Evolutionary conservation across 2,888 invertebrate genomes (phyloP), one percentile per base, ranked within the genome.

Genomic region (Protophormia terraenovae): DNA sequence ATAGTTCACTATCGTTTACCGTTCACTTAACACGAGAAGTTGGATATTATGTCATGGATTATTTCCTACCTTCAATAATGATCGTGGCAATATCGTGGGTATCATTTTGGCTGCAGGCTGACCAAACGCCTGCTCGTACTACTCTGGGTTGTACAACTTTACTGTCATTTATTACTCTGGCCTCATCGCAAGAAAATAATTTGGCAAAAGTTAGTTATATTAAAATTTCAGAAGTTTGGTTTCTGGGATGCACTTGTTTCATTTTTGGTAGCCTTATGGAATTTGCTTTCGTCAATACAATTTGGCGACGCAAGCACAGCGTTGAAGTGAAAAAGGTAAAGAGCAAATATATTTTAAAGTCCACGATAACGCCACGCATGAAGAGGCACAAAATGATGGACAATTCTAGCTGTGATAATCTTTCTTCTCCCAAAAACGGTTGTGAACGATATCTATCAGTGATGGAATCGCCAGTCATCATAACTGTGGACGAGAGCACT

Each of bases 201-300:
- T 92, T 97, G 77, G 97, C 97, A 0, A 97, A 97, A 93, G 97
- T 97, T 27, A 97, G 97, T 0, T 97, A 97, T 90, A 96, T 97
- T 86, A 97, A 97, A 93, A 96, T 97, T 41, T 97, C 97, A 85
- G 97, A 97, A 92, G 96, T 97, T 84, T 97, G 97, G 97, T 97
- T 97, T 91, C 93, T 97, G 55, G 97, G 95, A 1, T 97, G 97
- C 90, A 96, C 96, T 4, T 95, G 95, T 71, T 97, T 97, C 90
- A 96, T 97, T 87, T 97, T 97, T 91, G 95, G 96, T 16, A 97
- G 97, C 5, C 94, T 97, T 89, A 96, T 97, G 0, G 97, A 97
- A 91, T 97, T 97, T 89, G 97, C 97, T 5, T 97, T 97, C 89
- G 97, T 97, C 47, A 97, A 97, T 90, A 97, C 97, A 7, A 97